Conservation (phyloP, 2,113 vertebrate genomes). For the Gambusia affinis region DNA sequence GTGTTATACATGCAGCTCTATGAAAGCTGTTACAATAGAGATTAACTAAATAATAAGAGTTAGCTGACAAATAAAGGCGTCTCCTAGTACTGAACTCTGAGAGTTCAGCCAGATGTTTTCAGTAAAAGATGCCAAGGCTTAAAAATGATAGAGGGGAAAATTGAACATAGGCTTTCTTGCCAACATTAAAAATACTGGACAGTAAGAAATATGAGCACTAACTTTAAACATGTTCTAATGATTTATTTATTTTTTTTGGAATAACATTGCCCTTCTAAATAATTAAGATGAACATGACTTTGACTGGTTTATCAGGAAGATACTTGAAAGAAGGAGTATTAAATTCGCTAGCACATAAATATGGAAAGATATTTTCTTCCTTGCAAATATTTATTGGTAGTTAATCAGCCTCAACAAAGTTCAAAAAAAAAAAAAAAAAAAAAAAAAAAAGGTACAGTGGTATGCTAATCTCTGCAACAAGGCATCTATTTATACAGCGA, state of each 20-base stretch:
- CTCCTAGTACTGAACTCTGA: conserved; percentile 38
- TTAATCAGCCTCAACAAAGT: background rate
- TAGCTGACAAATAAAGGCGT: conserved; percentile 30
- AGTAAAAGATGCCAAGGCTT: conserved; percentile 48
- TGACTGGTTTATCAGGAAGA: too few species aligned
- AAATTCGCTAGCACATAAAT: too few species aligned
- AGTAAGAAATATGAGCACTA: background rate
- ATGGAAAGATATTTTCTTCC: too few species aligned
- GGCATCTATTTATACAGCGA: background rate
- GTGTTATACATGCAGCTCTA: background rate
- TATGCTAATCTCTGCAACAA: background rate
- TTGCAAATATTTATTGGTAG: background rate
- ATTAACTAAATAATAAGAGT: conserved; percentile 16
- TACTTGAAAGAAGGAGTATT: too few species aligned
- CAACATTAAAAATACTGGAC: conserved; percentile 18
- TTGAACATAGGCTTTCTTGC: conserved; percentile 41
- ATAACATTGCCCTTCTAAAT: background rate
- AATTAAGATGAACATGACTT: too few species aligned
- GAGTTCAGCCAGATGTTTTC: conserved; percentile 71
- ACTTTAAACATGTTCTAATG: background rate
- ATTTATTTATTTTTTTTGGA: background rate
- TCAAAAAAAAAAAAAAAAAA: background rate
- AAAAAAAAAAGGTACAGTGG: background rate
- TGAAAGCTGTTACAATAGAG: conserved; percentile 34
- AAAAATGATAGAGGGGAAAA: conserved; percentile 53